Evolutionary conservation across 2,888 invertebrate genomes (phyloP).

Genomic region (Plebejus melissa): DNA sequence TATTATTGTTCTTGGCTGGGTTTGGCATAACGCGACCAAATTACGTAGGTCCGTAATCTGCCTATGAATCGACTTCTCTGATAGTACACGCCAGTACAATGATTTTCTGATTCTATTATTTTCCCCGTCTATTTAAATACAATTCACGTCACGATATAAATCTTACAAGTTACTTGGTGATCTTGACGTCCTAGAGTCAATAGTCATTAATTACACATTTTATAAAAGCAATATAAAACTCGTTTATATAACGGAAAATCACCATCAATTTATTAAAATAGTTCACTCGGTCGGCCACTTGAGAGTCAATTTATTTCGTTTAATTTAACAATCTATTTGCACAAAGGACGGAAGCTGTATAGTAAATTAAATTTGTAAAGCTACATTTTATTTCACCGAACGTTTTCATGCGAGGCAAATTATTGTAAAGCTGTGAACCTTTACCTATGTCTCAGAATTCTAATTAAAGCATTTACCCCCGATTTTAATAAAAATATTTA

Average conservation of each 20-base stretch:
- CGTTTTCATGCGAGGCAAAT: not conserved
- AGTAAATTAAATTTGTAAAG: not conserved
- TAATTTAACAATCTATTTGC: not conserved
- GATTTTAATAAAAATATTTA: not conserved
- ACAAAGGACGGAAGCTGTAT: not conserved
- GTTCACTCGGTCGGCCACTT: not conserved
- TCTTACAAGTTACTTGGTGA: not conserved
- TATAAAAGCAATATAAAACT: constrained; percentile 14
- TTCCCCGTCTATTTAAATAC: not conserved
- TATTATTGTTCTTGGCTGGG: too few species aligned
- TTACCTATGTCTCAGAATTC: not conserved
- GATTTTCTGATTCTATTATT: not conserved
- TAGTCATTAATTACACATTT: constrained; percentile 3
- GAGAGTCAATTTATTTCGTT: not conserved
- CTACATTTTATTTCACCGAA: not conserved
- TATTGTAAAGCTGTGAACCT: not conserved
- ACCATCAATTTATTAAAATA: not conserved
- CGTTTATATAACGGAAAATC: not conserved
- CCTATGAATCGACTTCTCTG: too few species aligned
- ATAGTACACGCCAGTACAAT: too few species aligned
- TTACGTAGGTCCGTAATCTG: too few species aligned
- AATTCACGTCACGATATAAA: constrained; percentile 8
- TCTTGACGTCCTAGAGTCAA: not conserved
- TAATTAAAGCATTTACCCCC: not conserved
- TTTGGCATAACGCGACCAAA: too few species aligned